These are phyloP conservation scores for Callithrix jacchus DNA, from an alignment of 2,113 vertebrate genomes.

Conservation along the genomic window DNA sequence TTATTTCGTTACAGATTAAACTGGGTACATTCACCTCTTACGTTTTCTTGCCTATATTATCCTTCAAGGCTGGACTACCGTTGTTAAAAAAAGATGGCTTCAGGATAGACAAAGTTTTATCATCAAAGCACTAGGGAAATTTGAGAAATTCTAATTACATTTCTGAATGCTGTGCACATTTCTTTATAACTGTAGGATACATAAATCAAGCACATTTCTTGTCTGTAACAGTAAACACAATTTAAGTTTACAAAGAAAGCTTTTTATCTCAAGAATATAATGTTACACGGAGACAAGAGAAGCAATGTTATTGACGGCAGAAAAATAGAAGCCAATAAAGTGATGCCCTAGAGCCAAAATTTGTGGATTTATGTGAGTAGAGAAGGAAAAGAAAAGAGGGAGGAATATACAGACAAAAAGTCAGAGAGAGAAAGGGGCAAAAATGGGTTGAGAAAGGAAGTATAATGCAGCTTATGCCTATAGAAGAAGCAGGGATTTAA, in stretches of 20 bases:
- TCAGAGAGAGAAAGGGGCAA: not conserved
- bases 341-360: not conserved
- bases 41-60: not conserved
- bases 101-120: not conserved
- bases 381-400: not conserved
- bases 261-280: not conserved
- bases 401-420: not conserved
- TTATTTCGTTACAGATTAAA: not conserved
- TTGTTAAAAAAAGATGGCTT: not conserved
- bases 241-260: slow-evolving; percentile 38
- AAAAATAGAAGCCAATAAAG: slow-evolving; percentile 6
- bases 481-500: not conserved
- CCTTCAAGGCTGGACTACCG: not conserved
- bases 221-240: not conserved
- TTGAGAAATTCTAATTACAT: not conserved
- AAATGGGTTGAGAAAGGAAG: not conserved
- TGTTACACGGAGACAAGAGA: not conserved
- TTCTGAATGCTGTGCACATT: not conserved
- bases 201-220: not conserved
- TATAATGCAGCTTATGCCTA: not conserved
- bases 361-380: not conserved
- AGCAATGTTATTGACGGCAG: not conserved
- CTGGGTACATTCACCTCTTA: not conserved
- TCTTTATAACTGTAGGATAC: not conserved
- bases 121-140: not conserved